Percentiles rank a stretch among this genome's conserved stretches.
These are phyloP conservation scores for Brachyhypopomus occidentalis DNA, from an alignment of 2,113 vertebrate species.

Conservation along the genomic window DNA sequence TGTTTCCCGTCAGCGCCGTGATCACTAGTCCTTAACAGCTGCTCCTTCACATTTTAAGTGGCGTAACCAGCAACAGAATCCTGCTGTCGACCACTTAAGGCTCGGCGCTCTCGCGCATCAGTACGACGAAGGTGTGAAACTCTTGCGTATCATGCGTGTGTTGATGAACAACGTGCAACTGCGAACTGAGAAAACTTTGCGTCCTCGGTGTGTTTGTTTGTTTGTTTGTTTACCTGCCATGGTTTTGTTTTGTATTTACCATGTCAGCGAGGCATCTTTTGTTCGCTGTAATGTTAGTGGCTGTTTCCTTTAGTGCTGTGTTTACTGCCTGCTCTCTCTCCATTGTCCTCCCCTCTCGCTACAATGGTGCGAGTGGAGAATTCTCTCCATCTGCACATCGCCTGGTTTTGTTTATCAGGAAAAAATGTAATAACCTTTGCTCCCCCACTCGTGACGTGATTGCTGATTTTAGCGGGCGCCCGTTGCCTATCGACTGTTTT, in stretches of 20 bases:
- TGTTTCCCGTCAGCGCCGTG: too few relatives aligned
- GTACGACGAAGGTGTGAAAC: background rate
- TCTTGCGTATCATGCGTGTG: background rate
- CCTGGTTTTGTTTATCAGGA: conserved; percentile 39
- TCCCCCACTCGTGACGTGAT: conserved; percentile 40
- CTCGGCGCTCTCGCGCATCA: too few relatives aligned
- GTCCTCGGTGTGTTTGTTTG: background rate
- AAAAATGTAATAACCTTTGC: conserved; percentile 49
- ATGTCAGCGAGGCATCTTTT: conserved; percentile 15
- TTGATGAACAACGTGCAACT: background rate
- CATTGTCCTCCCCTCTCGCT: conserved; percentile 26
- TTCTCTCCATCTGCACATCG: conserved; percentile 23
- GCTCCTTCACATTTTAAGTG: too few relatives aligned
- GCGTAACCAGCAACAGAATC: too few relatives aligned
- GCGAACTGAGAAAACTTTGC: background rate
- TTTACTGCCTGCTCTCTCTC: background rate
- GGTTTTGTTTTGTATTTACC: conserved; percentile 13
- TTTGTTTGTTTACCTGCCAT: conserved; percentile 5
- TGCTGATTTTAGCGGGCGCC: conserved; percentile 38
- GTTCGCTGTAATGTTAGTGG: conserved; percentile 19
- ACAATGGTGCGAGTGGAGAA: conserved; percentile 37
- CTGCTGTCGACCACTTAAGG: too few relatives aligned
- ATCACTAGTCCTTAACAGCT: too few relatives aligned
- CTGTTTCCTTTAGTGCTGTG: too few relatives aligned
- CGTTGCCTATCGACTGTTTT: conserved; percentile 42